Percentiles rank a stretch among this genome's conserved stretches.
Evolutionary conservation across 2,113 vertebrate genomes (phyloP).

Genomic region (Paralichthys olivaceus): DNA sequence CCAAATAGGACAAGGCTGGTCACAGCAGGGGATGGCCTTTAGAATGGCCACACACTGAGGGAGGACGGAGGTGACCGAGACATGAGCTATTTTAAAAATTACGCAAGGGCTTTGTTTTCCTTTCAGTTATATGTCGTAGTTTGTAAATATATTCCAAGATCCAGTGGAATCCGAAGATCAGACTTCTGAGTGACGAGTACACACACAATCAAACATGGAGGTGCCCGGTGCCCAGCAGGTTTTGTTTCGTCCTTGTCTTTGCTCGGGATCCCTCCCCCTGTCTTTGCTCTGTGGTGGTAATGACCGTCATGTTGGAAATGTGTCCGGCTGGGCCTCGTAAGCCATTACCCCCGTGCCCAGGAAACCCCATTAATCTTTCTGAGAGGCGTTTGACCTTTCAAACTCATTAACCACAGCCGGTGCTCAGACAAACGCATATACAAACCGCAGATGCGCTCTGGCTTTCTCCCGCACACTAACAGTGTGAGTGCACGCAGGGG

Average conservation of each 20-base stretch:
- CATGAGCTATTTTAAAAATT: not conserved
- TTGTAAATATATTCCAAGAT: not conserved
- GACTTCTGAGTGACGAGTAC: no score
- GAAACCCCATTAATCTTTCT: slow-evolving; percentile 79
- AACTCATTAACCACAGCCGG: slow-evolving; percentile 78
- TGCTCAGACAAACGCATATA: slow-evolving; percentile 40
- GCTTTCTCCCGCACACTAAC: not conserved
- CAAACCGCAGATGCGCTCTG: slow-evolving; percentile 1
- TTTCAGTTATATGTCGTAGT: not conserved
- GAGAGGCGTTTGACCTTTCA: slow-evolving; percentile 83
- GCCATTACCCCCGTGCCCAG: slow-evolving; percentile 57
- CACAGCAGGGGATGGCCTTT: slow-evolving; percentile 1
- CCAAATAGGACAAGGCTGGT: not conserved
- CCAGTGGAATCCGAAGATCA: not conserved
- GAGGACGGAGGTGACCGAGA: not conserved
- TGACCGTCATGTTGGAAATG: slow-evolving; percentile 60
- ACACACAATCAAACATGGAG: no score
- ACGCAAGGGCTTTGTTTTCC: not conserved
- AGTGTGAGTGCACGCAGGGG: not conserved
- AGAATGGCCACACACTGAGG: slow-evolving; percentile 7
- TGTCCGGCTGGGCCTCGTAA: slow-evolving; percentile 69
- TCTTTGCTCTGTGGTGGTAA: slow-evolving; percentile 34
- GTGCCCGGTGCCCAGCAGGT: not conserved
- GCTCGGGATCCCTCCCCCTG: slow-evolving; percentile 10
- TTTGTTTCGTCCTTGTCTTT: slow-evolving; percentile 33